Conservation (phyloP, 2,888 invertebrate species). For the Deroplatys truncata region DNA sequence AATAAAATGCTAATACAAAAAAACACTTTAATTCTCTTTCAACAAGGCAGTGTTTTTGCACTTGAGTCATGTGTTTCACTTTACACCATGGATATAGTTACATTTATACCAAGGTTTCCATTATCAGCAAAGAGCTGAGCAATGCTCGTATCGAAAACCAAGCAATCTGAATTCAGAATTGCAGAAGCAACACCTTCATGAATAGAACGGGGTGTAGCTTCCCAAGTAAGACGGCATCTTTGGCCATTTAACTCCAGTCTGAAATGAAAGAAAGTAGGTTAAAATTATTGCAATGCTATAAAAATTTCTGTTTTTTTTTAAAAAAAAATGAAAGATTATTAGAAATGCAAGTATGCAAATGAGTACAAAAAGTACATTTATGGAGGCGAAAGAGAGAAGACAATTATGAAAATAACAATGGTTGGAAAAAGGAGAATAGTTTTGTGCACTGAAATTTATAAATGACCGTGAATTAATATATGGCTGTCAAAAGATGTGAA, state of each 20-base stretch:
- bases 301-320: too few relatives aligned
- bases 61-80: neutral
- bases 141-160: slow-evolving; percentile 97
- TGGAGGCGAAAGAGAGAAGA: too few relatives aligned
- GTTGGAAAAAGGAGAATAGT: too few relatives aligned
- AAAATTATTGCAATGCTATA: neutral
- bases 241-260: slow-evolving; percentile 96
- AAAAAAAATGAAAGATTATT: too few relatives aligned
- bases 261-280: slow-evolving; percentile 30
- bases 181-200: slow-evolving; percentile 98
- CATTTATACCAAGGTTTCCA: slow-evolving; percentile 98
- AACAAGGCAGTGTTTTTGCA: neutral
- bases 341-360: too few relatives aligned
- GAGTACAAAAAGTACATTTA: too few relatives aligned
- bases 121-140: slow-evolving; percentile 99
- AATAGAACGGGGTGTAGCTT: slow-evolving; percentile 96
- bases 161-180: slow-evolving; percentile 95
- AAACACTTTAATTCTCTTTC: neutral
- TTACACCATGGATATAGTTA: slow-evolving; percentile 91
- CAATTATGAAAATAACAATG: too few relatives aligned
- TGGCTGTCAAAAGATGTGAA: too few relatives aligned
- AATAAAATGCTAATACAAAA: neutral
- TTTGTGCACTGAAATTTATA: too few relatives aligned
- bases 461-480: too few relatives aligned
- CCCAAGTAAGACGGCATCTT: slow-evolving; percentile 93